Evolutionary conservation across 2,113 vertebrate species (phyloP), one percentile per base, ranked within the genome.

Genomic region (Oreochromis niloticus): DNA sequence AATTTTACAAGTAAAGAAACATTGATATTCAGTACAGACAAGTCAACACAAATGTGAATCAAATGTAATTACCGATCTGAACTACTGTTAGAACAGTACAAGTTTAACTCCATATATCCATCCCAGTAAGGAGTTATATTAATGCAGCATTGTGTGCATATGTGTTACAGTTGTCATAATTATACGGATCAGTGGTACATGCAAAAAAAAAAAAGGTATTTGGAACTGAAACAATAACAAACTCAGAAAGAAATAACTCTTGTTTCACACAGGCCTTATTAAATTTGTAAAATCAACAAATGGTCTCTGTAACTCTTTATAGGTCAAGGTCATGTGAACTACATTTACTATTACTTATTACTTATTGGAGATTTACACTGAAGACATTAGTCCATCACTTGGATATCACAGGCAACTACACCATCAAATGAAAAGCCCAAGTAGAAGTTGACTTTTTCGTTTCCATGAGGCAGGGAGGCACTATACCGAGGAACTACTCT

Each of bases 391-490:
- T 88, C 84, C 24, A 17, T 75, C 12, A 90, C n/a, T 82, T 94
- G 54, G 39, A 96, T 91, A 39, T 96, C 87, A 81, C 0, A 93
- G 68, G 96, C 96, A 91, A 96, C 85, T 11, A 88, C 80, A 0
- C 89, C 91, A 55, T 83, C 36, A 79, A 92, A 92, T 2, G 91
- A 87, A 39, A 92, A 89, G 24, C 89, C 89, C 46, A 92, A 32
- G 57, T 89, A 92, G 55, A 92, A 92, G 0, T 0, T 90, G 1
- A 92, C 89, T 0, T 14, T 92, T 78, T 92, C 63, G 0, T 92
- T 96, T 90, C 95, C 94, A 0, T 82, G 7, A 0, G 95, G 96
- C 24, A 96, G 79, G 9, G 96, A 97, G 8, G 93, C 2, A 2
- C 8, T 85, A 68, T 96, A 94, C 1, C 93, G 91, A 27, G 96